Conservation (phyloP, 1,140 invertebrate species). For the Elymnias hypermnestra region DNA sequence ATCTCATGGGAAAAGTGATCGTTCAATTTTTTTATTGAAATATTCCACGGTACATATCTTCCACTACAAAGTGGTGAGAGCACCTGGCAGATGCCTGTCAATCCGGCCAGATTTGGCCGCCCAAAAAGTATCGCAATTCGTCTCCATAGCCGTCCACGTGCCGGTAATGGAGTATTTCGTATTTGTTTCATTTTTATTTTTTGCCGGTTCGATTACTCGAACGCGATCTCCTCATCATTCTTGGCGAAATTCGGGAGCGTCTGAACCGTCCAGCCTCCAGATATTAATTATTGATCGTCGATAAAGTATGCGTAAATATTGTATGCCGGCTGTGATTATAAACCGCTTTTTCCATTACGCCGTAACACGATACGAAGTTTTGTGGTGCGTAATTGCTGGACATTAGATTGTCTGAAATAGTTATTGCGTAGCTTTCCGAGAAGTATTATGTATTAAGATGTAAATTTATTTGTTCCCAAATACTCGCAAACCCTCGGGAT, state of each 20-base stretch:
- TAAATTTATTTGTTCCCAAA: not conserved
- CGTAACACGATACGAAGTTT: slow-evolving; percentile 26
- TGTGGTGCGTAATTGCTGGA: slow-evolving; percentile 14
- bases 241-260: slow-evolving; percentile 72
- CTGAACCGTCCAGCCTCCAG: slow-evolving; percentile 57
- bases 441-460: not conserved
- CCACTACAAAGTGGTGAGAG: slow-evolving; percentile 4
- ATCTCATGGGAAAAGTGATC: not conserved
- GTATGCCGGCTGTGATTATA: slow-evolving; percentile 38
- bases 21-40: not conserved
- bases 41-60: slow-evolving; percentile 4
- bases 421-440: not conserved
- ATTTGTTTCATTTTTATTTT: slow-evolving; percentile 75
- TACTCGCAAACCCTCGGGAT: too few relatives aligned
- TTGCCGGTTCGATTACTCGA: slow-evolving; percentile 72
- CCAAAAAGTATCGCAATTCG: slow-evolving; percentile 19
- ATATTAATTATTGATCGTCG: slow-evolving; percentile 75
- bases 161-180: slow-evolving; percentile 73
- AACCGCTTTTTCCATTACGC: slow-evolving; percentile 35
- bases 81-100: slow-evolving; percentile 9
- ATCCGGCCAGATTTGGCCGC: not conserved
- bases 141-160: slow-evolving; percentile 40
- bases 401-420: slow-evolving; percentile 6
- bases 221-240: slow-evolving; percentile 70
- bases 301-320: slow-evolving; percentile 70